Evolutionary conservation across 1,140 invertebrate genomes (phyloP).

Genomic region (Phenacoccus solenopsis): DNA sequence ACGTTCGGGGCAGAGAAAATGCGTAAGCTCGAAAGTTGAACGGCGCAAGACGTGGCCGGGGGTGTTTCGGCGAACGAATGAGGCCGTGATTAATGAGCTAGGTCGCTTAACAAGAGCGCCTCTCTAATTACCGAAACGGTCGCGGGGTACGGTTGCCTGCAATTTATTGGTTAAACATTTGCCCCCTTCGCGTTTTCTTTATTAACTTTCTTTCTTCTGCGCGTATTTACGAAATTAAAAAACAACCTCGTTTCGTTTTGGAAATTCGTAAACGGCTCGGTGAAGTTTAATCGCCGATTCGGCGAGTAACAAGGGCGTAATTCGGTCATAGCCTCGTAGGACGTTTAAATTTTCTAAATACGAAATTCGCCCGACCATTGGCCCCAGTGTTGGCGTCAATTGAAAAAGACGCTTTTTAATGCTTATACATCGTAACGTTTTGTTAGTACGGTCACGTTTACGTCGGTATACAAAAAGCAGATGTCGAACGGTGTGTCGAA

Average conservation of each 20-base stretch:
- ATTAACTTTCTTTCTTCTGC: background rate
- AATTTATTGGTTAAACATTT: background rate
- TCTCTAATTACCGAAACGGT: constrained; percentile 12
- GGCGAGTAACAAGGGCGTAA: too few species aligned
- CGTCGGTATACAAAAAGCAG: too few species aligned
- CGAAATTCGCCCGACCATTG: too few species aligned
- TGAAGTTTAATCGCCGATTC: background rate
- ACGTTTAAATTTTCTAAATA: too few species aligned
- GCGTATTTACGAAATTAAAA: constrained; percentile 3
- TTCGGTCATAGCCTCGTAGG: too few species aligned
- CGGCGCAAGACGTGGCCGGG: constrained; percentile 2
- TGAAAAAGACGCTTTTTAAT: too few species aligned
- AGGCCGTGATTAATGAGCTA: constrained; percentile 20
- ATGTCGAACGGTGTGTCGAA: too few species aligned
- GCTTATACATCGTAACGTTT: too few species aligned
- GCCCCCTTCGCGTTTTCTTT: background rate
- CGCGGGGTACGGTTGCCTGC: background rate
- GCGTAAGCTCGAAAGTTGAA: constrained; percentile 10
- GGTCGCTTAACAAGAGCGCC: constrained; percentile 15
- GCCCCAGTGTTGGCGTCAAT: too few species aligned
- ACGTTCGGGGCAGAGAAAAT: constrained; percentile 1
- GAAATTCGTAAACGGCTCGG: background rate
- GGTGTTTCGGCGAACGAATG: background rate
- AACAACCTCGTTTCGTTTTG: background rate
- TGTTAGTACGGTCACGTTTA: too few species aligned